phyloP scores from a whole-genome alignment of 2,888 invertebrate species.

The Drosophila mimetica region DNA sequence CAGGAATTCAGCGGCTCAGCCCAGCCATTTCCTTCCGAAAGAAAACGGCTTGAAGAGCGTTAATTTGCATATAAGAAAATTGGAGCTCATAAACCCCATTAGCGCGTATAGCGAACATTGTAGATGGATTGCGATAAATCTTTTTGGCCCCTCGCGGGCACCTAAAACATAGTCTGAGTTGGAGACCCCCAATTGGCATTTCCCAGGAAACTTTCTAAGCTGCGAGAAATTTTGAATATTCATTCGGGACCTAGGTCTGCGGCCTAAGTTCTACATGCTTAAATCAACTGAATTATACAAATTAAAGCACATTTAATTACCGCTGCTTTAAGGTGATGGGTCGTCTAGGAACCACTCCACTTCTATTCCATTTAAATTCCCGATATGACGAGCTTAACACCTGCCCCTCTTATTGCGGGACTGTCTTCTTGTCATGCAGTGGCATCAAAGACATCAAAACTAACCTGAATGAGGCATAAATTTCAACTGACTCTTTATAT shows the following conservation, averaged over 20 bases:
- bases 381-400: slow-evolving; percentile 32
- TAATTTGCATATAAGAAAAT: slow-evolving; percentile 66
- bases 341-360: slow-evolving; percentile 9
- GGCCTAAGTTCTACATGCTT: slow-evolving; percentile 55
- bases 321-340: slow-evolving; percentile 40
- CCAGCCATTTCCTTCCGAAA: slow-evolving; percentile 5
- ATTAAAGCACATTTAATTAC: slow-evolving; percentile 51
- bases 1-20: slow-evolving; percentile 55
- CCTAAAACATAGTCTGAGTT: slow-evolving; percentile 24
- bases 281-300: slow-evolving; percentile 64
- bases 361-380: slow-evolving; percentile 36
- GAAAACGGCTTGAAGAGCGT: slow-evolving; percentile 17
- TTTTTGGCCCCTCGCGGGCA: slow-evolving; percentile 35
- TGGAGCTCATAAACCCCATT: slow-evolving; percentile 45
- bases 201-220: slow-evolving; percentile 60
- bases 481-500: slow-evolving; percentile 45
- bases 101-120: slow-evolving; percentile 40
- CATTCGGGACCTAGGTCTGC: slow-evolving; percentile 37
- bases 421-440: slow-evolving; percentile 49
- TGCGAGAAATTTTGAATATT: slow-evolving; percentile 59
- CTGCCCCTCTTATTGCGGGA: background rate
- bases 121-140: slow-evolving; percentile 54
- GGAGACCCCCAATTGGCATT: slow-evolving; percentile 58
- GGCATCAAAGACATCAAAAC: slow-evolving; percentile 76
- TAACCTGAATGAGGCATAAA: slow-evolving; percentile 75